A percentile compares a stretch with the other conserved stretches of the same genome.
phyloP scores from a whole-genome alignment of 1,140 invertebrate species.

The Nixonia krombeini region DNA sequence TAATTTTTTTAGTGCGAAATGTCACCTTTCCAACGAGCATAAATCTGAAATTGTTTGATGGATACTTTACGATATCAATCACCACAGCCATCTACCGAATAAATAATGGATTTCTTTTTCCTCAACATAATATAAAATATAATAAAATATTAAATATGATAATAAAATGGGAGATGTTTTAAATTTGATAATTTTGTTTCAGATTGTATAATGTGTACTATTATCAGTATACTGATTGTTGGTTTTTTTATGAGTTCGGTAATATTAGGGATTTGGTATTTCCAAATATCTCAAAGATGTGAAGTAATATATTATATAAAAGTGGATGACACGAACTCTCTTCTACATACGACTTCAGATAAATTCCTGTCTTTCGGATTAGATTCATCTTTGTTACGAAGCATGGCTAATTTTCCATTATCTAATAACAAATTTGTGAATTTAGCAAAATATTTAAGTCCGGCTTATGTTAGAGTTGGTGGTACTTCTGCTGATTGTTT shows the following conservation, averaged over 20 bases:
- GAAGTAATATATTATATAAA: conserved; percentile 6
- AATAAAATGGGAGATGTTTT: background rate
- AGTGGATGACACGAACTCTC: conserved; percentile 18
- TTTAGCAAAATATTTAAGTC: conserved; percentile 73
- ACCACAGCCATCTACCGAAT: too few relatives aligned
- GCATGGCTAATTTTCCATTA: conserved; percentile 55
- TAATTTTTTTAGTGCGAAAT: too few relatives aligned
- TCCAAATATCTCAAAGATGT: background rate
- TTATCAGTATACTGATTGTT: conserved; percentile 1
- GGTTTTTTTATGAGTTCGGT: background rate
- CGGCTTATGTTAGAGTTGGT: conserved; percentile 76
- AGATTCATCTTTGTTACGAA: conserved; percentile 61
- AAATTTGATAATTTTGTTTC: conserved; percentile 1
- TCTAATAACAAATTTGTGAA: conserved; percentile 67
- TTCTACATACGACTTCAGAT: conserved; percentile 49
- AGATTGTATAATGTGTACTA: background rate
- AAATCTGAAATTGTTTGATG: too few relatives aligned
- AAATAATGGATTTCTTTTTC: too few relatives aligned
- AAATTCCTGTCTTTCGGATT: conserved; percentile 68
- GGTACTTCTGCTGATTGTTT: conserved; percentile 79
- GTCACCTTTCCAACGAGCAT: too few relatives aligned
- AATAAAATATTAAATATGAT: too few relatives aligned
- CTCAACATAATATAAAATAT: too few relatives aligned
- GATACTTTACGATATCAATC: too few relatives aligned
- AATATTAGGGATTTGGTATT: conserved; percentile 2